These are phyloP conservation scores for Urocyon cinereoargenteus DNA, from an alignment of 2,797 vertebrate genomes.

Conservation along the genomic window DNA sequence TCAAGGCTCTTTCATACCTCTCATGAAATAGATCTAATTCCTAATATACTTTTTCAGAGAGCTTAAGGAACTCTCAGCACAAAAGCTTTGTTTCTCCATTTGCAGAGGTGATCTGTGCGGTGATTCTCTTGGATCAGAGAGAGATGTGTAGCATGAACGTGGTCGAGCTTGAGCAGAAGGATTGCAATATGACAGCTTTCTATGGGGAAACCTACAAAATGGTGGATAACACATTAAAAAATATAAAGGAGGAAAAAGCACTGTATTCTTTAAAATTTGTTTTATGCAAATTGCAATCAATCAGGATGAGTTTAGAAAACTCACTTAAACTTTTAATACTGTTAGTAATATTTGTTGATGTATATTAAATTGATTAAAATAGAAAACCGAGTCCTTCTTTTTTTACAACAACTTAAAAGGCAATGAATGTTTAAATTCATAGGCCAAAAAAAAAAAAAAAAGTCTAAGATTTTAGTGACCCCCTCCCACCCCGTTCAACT, in stretches of 20 bases:
- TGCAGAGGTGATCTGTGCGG: not conserved
- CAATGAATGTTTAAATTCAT: not conserved
- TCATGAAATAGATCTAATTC: not conserved
- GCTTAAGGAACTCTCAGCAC: not conserved
- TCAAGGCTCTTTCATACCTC: not conserved
- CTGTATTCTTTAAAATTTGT: not conserved
- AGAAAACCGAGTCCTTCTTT: not conserved
- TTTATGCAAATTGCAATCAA: not conserved
- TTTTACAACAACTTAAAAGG: not conserved
- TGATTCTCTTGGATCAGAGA: not conserved
- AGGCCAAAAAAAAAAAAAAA: not conserved
- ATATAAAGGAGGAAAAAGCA: not conserved
- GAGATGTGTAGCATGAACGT: not conserved
- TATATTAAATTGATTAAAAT: not conserved
- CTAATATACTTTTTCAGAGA: not conserved
- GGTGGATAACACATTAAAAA: not conserved
- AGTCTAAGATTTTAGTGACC: not conserved
- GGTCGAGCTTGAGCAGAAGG: not conserved
- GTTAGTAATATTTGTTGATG: not conserved
- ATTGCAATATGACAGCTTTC: not conserved
- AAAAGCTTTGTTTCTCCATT: not conserved
- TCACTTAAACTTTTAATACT: not conserved
- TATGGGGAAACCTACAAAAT: not conserved
- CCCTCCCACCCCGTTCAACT: not conserved
- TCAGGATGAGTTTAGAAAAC: conserved; percentile 8